Conservation (phyloP, 2,113 vertebrate species). For the Peromyscus leucopus region DNA sequence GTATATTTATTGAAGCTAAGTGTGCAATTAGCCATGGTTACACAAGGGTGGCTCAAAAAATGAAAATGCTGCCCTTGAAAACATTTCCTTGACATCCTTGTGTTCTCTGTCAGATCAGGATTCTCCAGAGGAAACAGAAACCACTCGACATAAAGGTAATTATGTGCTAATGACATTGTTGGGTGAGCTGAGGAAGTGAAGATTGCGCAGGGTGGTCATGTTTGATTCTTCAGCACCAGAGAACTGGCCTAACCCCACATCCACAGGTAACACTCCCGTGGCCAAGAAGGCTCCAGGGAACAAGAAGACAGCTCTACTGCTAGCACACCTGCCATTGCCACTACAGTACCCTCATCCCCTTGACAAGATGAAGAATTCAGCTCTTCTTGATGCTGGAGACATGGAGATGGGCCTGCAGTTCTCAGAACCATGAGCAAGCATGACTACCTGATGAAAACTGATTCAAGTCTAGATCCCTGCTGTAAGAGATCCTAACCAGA, state of each 20-base stretch:
- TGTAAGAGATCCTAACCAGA: neutral
- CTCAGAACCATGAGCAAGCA: neutral
- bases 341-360: neutral
- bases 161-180: neutral
- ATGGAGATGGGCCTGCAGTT: neutral
- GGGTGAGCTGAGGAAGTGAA: neutral
- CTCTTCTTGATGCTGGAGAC: neutral
- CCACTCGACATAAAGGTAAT: neutral
- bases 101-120: neutral
- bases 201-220: neutral
- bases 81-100: constrained; percentile 28
- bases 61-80: neutral
- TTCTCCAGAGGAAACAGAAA: neutral
- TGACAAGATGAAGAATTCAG: neutral
- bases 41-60: neutral
- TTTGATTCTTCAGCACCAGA: neutral
- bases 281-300: neutral
- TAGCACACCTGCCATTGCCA: accelerated
- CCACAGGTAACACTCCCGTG: neutral
- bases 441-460: neutral
- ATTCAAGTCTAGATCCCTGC: neutral
- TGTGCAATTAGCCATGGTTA: neutral
- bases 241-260: accelerated
- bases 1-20: neutral
- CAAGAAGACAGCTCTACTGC: neutral